Conservation (phyloP, 2,888 invertebrate genomes). For the Xanthorhoe spadicearia region DNA sequence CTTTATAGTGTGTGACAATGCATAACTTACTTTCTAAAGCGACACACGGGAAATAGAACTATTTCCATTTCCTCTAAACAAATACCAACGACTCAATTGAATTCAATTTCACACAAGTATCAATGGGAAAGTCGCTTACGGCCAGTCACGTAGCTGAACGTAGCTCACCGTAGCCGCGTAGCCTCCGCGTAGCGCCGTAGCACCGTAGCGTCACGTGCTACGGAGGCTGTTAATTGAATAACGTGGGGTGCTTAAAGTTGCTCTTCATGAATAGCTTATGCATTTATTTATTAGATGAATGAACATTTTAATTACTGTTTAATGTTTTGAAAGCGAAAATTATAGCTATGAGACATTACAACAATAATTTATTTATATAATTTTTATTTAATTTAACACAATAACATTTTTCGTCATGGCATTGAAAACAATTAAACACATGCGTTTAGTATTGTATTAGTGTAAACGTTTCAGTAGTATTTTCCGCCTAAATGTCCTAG, state of each 20-base stretch:
- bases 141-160: slow-evolving; percentile 48
- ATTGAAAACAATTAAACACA: not conserved
- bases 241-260: slow-evolving; percentile 60
- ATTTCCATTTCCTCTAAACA: slow-evolving; percentile 32
- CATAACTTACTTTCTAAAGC: slow-evolving; percentile 2
- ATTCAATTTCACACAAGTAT: slow-evolving; percentile 38
- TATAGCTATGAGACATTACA: not conserved
- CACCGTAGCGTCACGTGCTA: slow-evolving; percentile 59
- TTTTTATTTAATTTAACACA: no score
- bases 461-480: slow-evolving; percentile 2
- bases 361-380: not conserved
- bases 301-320: slow-evolving; percentile 5
- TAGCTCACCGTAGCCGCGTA: slow-evolving; percentile 50
- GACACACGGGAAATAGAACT: slow-evolving; percentile 23
- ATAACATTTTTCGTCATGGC: no score
- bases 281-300: slow-evolving; percentile 1
- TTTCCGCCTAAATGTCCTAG: slow-evolving; percentile 3
- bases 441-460: not conserved
- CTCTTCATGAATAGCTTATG: slow-evolving; percentile 37
- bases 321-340: not conserved
- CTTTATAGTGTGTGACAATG: slow-evolving; percentile 7
- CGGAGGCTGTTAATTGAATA: slow-evolving; percentile 69
- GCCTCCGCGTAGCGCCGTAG: slow-evolving; percentile 48
- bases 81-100: slow-evolving; percentile 35
- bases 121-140: slow-evolving; percentile 32